These are phyloP conservation scores for Leptinotarsa defecta DNA, from an alignment of 1,140 invertebrate species.

Conservation along the genomic window DNA sequence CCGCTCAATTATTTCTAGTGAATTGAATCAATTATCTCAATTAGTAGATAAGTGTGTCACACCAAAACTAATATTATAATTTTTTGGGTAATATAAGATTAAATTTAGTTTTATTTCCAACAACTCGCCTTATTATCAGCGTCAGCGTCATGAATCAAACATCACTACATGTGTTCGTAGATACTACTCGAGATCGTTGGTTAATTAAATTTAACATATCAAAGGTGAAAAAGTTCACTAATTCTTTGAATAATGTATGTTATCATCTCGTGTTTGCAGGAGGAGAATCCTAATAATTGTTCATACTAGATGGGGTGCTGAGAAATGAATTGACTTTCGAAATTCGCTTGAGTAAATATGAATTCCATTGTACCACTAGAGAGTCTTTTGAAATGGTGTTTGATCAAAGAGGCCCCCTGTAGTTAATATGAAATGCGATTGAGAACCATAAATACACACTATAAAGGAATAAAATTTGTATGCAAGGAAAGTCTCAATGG, in stretches of 20 bases:
- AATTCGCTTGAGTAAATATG: conserved; percentile 38
- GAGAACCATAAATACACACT: neutral
- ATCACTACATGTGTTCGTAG: too few relatives aligned
- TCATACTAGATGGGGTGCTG: conserved; percentile 32
- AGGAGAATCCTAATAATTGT: conserved; percentile 32
- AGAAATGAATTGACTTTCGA: conserved; percentile 37
- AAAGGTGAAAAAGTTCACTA: neutral
- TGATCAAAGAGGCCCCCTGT: neutral
- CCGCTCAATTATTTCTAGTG: too few relatives aligned
- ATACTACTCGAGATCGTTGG: neutral
- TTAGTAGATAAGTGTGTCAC: too few relatives aligned
- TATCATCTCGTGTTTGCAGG: conserved; percentile 10
- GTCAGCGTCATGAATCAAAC: too few relatives aligned
- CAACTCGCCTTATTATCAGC: too few relatives aligned
- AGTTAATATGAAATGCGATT: neutral
- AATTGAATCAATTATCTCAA: too few relatives aligned
- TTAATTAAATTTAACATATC: conserved; percentile 16
- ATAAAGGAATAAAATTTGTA: neutral
- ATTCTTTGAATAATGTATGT: neutral
- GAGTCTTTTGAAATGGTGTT: conserved; percentile 12
- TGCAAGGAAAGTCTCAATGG: neutral
- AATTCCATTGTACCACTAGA: conserved; percentile 37
- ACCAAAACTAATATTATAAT: too few relatives aligned
- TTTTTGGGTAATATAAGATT: too few relatives aligned
- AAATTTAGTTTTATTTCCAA: too few relatives aligned